Evolutionary conservation across 2,888 invertebrate species (phyloP), one percentile per base, ranked within the genome.

Genomic region (Calameuta idolon): DNA sequence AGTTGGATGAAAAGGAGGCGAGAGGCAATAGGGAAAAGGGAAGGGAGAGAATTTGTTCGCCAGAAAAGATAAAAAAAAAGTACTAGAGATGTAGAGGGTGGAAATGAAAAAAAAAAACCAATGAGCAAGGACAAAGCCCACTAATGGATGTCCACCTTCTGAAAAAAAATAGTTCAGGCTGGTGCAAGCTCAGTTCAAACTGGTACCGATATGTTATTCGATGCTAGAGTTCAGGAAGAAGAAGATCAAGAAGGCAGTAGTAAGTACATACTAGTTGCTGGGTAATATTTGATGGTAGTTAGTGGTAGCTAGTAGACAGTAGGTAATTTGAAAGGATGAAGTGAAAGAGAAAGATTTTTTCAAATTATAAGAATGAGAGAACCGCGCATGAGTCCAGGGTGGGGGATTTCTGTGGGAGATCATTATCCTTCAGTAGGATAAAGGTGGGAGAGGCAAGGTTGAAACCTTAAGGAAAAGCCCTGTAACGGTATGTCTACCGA

Each of bases 141-240:
- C 90, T 91, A 91, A 91, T 91, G 91, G 90, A 91, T 89, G 91
- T 90, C 90, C 90, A 90, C 89, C 90, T 88, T 87, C 87, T 87
- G 88, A 87, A 87, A 89, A 89, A 89, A 90, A 90, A 89, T 89
- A 87, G 88, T 87, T 88, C 88, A 55, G 55, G 9, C 55, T 15
- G 23, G 55, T 23, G 2, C 55, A 55, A 55, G 23, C 23, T 23
- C 55, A 55, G 55, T 55, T 55, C 23, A 23, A 55, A 55, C 5
- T 15, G 23, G 9, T 55, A 23, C 55, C 23, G 55, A 23, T 55
- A 5, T 55, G 23, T 9, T 55, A 55, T 55, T 23, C 23, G 55
- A 55, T 9, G 23, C 2, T 55, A 23, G 1, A 9, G 55, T 55
- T 15, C 55, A 55, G 55, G 55, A 55, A 55, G 55, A 55, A 23